phyloP scores from a whole-genome alignment of 2,797 vertebrate genomes.

The Alca torda region DNA sequence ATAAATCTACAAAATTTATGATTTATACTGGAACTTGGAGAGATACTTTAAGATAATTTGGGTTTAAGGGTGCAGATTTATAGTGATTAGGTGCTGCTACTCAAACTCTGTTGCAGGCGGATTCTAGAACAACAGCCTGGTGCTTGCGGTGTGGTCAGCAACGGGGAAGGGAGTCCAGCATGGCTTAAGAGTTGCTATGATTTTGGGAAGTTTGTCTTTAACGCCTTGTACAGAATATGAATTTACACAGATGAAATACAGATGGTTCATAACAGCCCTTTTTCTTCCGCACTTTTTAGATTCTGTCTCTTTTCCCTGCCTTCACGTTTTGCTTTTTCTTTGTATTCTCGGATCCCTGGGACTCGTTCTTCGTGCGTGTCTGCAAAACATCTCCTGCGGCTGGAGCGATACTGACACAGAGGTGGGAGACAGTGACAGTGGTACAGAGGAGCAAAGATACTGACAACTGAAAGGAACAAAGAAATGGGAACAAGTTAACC shows the following conservation, averaged over 20 bases:
- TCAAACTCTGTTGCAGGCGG: neutral
- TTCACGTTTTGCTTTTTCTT: neutral
- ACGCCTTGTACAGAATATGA: neutral
- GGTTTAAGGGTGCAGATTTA: neutral
- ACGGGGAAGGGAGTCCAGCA: neutral
- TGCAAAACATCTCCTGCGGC: constrained; percentile 25
- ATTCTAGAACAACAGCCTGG: neutral
- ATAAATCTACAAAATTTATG: neutral
- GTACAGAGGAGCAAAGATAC: constrained; percentile 4
- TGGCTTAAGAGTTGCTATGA: neutral
- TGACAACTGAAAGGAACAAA: neutral
- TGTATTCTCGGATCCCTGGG: neutral
- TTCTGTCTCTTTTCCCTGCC: neutral
- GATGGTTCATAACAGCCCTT: neutral
- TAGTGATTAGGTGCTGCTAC: neutral
- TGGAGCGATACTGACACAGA: neutral
- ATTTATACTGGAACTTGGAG: neutral
- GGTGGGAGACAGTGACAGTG: neutral
- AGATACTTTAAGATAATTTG: neutral
- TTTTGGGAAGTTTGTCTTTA: neutral
- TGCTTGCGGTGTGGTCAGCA: neutral
- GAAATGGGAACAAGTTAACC: neutral
- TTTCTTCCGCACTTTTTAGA: neutral
- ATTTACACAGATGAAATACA: neutral
- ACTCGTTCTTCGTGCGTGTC: neutral